Conservation (phyloP, 2,888 invertebrate species). For the Noctua fimbriata region DNA sequence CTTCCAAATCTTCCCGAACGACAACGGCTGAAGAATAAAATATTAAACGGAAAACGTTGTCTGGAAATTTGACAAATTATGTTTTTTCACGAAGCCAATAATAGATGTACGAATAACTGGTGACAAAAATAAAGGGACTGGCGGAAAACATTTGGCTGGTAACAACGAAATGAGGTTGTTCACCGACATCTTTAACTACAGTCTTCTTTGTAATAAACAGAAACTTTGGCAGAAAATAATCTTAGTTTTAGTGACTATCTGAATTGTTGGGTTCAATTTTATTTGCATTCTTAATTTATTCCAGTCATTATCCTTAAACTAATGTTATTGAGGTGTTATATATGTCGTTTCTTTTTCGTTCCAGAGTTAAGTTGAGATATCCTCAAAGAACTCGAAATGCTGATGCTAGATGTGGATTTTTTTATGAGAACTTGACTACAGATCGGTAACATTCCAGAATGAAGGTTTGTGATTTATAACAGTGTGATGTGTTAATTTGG, state of each 20-base stretch:
- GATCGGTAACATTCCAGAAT: neutral
- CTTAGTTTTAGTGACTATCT: neutral
- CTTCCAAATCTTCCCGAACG: slow-evolving; percentile 33
- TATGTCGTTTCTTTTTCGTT: neutral
- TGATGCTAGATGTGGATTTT: neutral
- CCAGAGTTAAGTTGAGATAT: neutral
- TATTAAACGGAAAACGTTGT: slow-evolving; percentile 62
- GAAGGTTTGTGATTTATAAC: slow-evolving; percentile 12
- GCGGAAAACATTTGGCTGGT: slow-evolving; percentile 77
- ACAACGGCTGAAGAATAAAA: slow-evolving; percentile 53
- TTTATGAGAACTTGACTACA: neutral
- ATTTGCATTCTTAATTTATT: neutral
- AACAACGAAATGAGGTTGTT: slow-evolving; percentile 82
- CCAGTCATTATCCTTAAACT: neutral
- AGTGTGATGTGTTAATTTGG: slow-evolving; percentile 3
- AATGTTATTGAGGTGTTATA: neutral
- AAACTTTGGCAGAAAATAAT: neutral
- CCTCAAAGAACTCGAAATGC: neutral
- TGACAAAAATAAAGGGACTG: slow-evolving; percentile 81
- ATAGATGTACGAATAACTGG: slow-evolving; percentile 68
- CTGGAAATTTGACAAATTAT: slow-evolving; percentile 76
- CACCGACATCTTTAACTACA: slow-evolving; percentile 70
- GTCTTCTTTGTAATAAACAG: slow-evolving; percentile 17
- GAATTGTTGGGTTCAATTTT: neutral
- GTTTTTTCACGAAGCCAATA: slow-evolving; percentile 78